Evolutionary conservation across 1,140 invertebrate genomes (phyloP).

Genomic region (Hypothenemus hampei): DNA sequence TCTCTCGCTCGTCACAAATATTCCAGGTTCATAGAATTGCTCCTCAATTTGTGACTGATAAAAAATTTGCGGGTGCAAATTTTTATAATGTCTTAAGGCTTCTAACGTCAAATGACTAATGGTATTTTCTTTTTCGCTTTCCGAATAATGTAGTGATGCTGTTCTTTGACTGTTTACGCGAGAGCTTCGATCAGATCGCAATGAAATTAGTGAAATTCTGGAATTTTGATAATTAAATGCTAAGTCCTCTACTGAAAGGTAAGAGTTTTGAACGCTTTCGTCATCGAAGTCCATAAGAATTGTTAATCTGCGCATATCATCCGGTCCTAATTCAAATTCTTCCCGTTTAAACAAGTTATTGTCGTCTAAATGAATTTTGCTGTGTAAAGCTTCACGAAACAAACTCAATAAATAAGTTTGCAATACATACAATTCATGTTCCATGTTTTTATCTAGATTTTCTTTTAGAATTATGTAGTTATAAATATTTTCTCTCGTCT

Average conservation of each 20-base stretch:
- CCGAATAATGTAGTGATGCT: background rate
- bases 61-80: slow-evolving; percentile 35
- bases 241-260: slow-evolving; percentile 17
- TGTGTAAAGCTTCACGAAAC: slow-evolving; percentile 30
- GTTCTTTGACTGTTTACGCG: background rate
- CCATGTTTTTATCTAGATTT: slow-evolving; percentile 31
- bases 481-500: slow-evolving; percentile 36
- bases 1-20: slow-evolving; percentile 37
- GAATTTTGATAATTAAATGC: slow-evolving; percentile 16
- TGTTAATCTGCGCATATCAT: slow-evolving; percentile 28
- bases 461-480: slow-evolving; percentile 34
- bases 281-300: slow-evolving; percentile 37
- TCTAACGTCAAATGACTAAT: slow-evolving; percentile 32
- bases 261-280: slow-evolving; percentile 10
- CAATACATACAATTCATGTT: slow-evolving; percentile 39
- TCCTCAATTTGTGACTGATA: slow-evolving; percentile 39
- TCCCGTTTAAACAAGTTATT: slow-evolving; percentile 25
- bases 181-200: slow-evolving; percentile 15
- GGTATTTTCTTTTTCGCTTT: slow-evolving; percentile 22
- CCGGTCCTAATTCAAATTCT: slow-evolving; percentile 31
- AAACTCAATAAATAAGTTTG: slow-evolving; percentile 37
- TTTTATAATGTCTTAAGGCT: slow-evolving; percentile 35
- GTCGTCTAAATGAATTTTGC: slow-evolving; percentile 26
- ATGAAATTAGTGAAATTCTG: slow-evolving; percentile 22
- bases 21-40: slow-evolving; percentile 34